Evolutionary conservation across 2,888 invertebrate species (phyloP).

Genomic region (Orgyia antiqua): DNA sequence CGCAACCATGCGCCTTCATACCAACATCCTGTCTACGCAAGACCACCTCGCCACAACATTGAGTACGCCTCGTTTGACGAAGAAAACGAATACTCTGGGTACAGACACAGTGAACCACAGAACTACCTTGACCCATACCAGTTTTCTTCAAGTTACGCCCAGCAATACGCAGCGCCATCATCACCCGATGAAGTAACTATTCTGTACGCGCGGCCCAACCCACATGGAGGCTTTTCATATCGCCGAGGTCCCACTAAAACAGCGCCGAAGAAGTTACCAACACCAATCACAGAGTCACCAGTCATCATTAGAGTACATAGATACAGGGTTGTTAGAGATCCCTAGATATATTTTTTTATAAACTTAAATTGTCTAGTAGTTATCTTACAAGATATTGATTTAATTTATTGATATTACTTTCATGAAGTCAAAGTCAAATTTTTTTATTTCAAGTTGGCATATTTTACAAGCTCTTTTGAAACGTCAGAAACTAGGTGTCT

Average conservation of each 20-base stretch:
- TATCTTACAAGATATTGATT: too few species aligned
- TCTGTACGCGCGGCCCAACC: constrained; percentile 55
- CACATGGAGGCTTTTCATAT: constrained; percentile 55
- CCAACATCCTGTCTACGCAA: constrained; percentile 16
- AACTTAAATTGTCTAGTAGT: too few species aligned
- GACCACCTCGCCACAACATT: constrained; percentile 13
- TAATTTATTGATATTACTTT: too few species aligned
- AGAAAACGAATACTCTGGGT: constrained; percentile 14
- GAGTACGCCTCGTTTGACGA: constrained; percentile 10
- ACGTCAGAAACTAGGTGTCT: too few species aligned
- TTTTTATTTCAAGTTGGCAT: too few species aligned
- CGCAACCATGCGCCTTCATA: constrained; percentile 23
- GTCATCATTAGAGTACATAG: constrained; percentile 57
- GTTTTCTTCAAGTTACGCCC: constrained; percentile 8
- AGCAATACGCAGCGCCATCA: constrained; percentile 10
- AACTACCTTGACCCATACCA: constrained; percentile 2
- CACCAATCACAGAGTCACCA: constrained; percentile 29
- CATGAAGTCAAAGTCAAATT: too few species aligned
- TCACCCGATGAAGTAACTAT: constrained; percentile 30
- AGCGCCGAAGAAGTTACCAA: constrained; percentile 5
- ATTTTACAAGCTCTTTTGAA: too few species aligned
- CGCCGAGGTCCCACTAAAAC: constrained; percentile 30
- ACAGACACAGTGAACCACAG: constrained; percentile 9
- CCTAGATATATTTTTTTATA: too few species aligned
- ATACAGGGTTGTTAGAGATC: constrained; percentile 37